These are phyloP conservation scores for Trypoxylon attenuatum DNA, from an alignment of 2,888 invertebrate species.

Conservation along the genomic window DNA sequence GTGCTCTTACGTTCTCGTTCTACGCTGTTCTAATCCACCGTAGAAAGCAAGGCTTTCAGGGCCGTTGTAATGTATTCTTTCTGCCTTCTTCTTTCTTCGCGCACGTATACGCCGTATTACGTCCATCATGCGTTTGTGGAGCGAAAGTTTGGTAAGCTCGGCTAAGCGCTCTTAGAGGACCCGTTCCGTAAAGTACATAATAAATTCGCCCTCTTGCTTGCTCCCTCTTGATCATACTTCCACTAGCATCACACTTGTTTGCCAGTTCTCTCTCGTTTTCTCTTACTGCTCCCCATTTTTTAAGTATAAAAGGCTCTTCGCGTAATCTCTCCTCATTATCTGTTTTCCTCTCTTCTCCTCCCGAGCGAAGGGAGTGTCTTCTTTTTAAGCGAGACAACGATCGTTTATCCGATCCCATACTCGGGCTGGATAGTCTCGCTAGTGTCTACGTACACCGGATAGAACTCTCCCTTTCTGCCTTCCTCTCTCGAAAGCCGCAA, in stretches of 20 bases:
- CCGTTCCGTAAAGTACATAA: conserved; percentile 2
- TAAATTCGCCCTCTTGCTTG: neutral
- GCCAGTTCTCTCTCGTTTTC: neutral
- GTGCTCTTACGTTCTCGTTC: too few relatives aligned
- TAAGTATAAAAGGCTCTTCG: neutral
- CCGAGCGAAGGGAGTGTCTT: too few relatives aligned
- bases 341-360: neutral
- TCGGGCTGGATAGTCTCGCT: too few relatives aligned
- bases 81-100: neutral
- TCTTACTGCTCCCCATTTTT: neutral
- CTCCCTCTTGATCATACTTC: neutral
- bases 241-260: neutral
- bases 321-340: neutral
- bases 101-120: neutral
- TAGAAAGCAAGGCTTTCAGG: neutral
- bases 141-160: conserved; percentile 11
- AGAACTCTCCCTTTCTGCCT: too few relatives aligned
- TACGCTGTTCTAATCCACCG: too few relatives aligned
- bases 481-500: too few relatives aligned
- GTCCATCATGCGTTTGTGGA: neutral
- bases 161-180: conserved; percentile 17
- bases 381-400: too few relatives aligned
- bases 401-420: too few relatives aligned
- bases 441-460: too few relatives aligned
- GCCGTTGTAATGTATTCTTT: neutral